Conservation (phyloP, 2,888 invertebrate species). For the Drosophila peninsularis region DNA sequence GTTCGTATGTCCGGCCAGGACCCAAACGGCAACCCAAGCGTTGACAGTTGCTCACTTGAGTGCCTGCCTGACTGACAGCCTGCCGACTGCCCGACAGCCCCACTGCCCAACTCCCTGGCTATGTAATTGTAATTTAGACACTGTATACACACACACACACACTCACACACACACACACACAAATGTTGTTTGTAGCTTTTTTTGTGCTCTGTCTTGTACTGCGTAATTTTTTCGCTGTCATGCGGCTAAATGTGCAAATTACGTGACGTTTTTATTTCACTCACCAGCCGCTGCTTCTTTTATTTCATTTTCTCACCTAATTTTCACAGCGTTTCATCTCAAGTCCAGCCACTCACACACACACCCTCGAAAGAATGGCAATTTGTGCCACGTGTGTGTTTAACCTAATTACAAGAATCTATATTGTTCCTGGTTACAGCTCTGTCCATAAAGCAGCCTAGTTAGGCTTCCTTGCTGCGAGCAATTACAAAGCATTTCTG, state of each 20-base stretch:
- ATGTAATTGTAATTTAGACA: conserved; percentile 74
- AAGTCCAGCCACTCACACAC: conserved; percentile 15
- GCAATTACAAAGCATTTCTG: not conserved
- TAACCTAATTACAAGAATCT: conserved; percentile 69
- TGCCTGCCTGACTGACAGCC: conserved; percentile 26
- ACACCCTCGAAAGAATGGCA: conserved; percentile 11
- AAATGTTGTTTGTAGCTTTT: not conserved
- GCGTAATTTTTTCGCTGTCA: conserved; percentile 61
- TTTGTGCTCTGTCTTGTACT: conserved; percentile 20
- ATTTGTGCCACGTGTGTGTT: conserved; percentile 64
- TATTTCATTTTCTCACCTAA: conserved; percentile 72
- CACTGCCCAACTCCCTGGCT: conserved; percentile 18
- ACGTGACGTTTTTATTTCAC: conserved; percentile 69
- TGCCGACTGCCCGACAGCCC: not conserved
- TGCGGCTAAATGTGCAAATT: conserved; percentile 78
- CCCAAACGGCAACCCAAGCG: conserved; percentile 42
- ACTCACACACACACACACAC: not conserved
- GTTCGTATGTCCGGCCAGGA: conserved; percentile 59
- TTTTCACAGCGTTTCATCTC: conserved; percentile 65
- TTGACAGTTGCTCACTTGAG: conserved; percentile 57
- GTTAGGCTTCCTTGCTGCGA: conserved; percentile 11
- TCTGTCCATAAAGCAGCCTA: not conserved
- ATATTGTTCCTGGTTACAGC: conserved; percentile 22
- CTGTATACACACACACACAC: not conserved
- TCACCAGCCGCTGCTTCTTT: conserved; percentile 61